Percentiles rank a stretch among this genome's conserved stretches.
These are phyloP conservation scores for Dicranocentrus wangi DNA, from an alignment of 2,888 invertebrate genomes.

Conservation along the genomic window DNA sequence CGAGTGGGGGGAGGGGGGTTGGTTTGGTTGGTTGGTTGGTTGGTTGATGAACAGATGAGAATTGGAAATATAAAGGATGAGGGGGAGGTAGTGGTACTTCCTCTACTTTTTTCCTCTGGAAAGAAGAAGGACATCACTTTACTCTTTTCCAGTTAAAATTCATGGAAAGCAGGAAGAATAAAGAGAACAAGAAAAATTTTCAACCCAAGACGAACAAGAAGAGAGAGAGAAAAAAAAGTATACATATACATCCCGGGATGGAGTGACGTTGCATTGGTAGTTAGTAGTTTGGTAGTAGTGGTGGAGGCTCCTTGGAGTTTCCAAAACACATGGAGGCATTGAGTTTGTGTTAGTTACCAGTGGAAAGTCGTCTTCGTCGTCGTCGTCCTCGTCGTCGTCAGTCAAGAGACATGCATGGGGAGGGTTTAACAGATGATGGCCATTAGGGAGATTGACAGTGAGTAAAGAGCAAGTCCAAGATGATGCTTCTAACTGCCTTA, in stretches of 20 bases:
- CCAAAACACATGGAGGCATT: constrained; percentile 28
- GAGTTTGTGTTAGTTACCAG: constrained; percentile 16
- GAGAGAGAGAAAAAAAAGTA: no score
- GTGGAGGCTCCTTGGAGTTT: no score
- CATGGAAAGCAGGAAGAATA: neutral
- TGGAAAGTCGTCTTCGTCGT: constrained; percentile 14
- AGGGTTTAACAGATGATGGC: constrained; percentile 67
- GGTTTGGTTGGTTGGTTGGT: neutral
- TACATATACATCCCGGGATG: no score
- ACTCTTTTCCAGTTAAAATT: neutral
- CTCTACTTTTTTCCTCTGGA: neutral
- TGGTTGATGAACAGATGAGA: constrained; percentile 41
- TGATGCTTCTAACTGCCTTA: constrained; percentile 58
- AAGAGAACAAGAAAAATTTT: neutral
- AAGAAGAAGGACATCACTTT: constrained; percentile 57
- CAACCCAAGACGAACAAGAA: no score
- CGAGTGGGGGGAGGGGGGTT: constrained; percentile 1
- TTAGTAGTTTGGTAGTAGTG: no score
- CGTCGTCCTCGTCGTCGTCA: constrained; percentile 31
- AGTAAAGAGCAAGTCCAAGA: constrained; percentile 67
- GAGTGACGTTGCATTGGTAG: no score
- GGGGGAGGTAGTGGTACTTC: constrained; percentile 13
- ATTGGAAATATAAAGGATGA: constrained; percentile 35
- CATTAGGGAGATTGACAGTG: constrained; percentile 67
- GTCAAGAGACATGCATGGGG: constrained; percentile 63